Percentiles rank a stretch among this genome's conserved stretches.
These are phyloP conservation scores for rat (Rattus norvegicus) DNA, from an alignment of 2,113 vertebrate species.

Conservation along the genomic window GRCr8 NC_086025.1:135640501-135641000, in stretches of 20 bases:
- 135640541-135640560: slow-evolving; percentile 15
- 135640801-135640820: background rate
- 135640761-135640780: no score
- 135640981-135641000: background rate
- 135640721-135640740: no score
- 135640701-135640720: no score
- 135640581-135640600: slow-evolving; percentile 6
- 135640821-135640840: background rate
- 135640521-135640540: background rate
- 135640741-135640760: no score
- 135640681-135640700: slow-evolving; percentile 9
- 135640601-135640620: slow-evolving; percentile 17
- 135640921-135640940: background rate
- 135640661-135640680: background rate
- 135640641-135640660: background rate
- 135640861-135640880: slow-evolving; percentile 16
- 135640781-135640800: no score
- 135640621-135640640: background rate
- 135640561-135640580: slow-evolving; percentile 23
- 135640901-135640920: background rate
- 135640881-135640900: background rate
- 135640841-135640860: background rate
- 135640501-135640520: background rate
- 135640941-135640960: background rate
- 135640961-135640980: background rate